Evolutionary conservation across 2,113 vertebrate species (phyloP), one percentile per base, ranked within the genome.

Genomic region (Thomomys bottae): DNA sequence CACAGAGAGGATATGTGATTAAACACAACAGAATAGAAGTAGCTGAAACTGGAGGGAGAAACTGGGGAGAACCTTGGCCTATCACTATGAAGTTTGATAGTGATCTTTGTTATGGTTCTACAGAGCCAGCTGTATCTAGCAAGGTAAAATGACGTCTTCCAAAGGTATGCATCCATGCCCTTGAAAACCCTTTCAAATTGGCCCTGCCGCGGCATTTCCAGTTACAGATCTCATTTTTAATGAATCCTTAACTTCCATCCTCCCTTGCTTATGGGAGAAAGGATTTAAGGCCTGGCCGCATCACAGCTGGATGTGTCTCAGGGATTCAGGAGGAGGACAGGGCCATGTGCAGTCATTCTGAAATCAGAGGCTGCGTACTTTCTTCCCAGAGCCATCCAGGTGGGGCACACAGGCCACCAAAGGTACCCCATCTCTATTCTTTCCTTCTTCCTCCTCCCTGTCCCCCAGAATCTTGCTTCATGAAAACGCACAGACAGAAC

Each of bases 311-410:
- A 85, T 26, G 40, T 80, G 49, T 90, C 68, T 88, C 64, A 4
- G 83, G 79, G 76, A 93, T 93, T 94, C 94, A 88, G 84, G 96
- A 97, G 90, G 57, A 82, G 80, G 94, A 76, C 11, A n/a, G n/a
- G 88, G 64, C 71, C 1, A 6, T 61, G 76, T 93, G 90, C 83
- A 87, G 88, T 70, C 95, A 90, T 89, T 80, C 94, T 90, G 90
- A 89, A 95, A 75, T n/a, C 57, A 71, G 82, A 82, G 78, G 78
- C 91, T 12, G 59, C 54, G 6, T 18, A 23, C 1, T 71, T 78
- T 78, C 70, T 87, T 82, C 87, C 61, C 77, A 17, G 70, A 3
- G 8, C 38, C 8, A 0, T 70, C 18, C 36, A 42, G 71, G 38
- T 79, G 0, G 1, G 38, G 30, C 80, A 63, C 80, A 66, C 54